Base-by-base conservation (phyloP, 2,113 vertebrate species). In the Apistogramma diplotaenia region DNA sequence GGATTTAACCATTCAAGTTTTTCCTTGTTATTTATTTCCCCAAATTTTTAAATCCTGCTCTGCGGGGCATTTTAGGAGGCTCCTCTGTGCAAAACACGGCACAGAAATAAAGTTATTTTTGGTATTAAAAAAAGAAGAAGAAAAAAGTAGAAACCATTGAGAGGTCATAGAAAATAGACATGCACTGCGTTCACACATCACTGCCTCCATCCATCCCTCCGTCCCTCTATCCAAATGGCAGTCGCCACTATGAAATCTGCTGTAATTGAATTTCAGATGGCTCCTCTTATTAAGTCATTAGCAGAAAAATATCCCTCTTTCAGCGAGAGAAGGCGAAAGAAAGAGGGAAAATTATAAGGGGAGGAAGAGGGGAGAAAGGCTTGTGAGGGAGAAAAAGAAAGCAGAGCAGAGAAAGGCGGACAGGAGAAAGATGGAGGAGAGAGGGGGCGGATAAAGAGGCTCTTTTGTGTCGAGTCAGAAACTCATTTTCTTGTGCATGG, bases 391-490 rank as follows among this genome's bases (percentile, higher is more conserved):
- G 58, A 82, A 78, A 83, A 67, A 21, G 49, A 76, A 84, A 81
- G 78, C 33, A 11, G 25, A 62, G 79, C 53, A 78, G 82, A 76
- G 74, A 91, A 76, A 84, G 79, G 80, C 73, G 4, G 74, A 67
- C n/a, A 59, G 71, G 70, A 76, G 71, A 74, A 51, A 70, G 40
- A n/a, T 23, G 37, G 76, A 60, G 74, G 70, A 85, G 25, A 56
- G 75, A 75, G 70, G 77, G 61, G 85, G 76, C 2, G 92, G 96
- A 96, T 96, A 96, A 97, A 97, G 96, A 95, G 95, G 94, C 95
- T 96, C 96, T 96, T 98, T 98, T 98, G 97, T 98, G 95, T 97
- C 93, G 96, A 96, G 96, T 96, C 96, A 98, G 96, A 98, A 99
- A 97, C 97, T 97, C 96, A 98, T 99, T 98, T 99, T 99, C 97